A percentile compares a stretch with the other conserved stretches of the same genome.
These are phyloP conservation scores for Spisula solida DNA, from an alignment of 2,888 invertebrate genomes.

Conservation along the genomic window DNA sequence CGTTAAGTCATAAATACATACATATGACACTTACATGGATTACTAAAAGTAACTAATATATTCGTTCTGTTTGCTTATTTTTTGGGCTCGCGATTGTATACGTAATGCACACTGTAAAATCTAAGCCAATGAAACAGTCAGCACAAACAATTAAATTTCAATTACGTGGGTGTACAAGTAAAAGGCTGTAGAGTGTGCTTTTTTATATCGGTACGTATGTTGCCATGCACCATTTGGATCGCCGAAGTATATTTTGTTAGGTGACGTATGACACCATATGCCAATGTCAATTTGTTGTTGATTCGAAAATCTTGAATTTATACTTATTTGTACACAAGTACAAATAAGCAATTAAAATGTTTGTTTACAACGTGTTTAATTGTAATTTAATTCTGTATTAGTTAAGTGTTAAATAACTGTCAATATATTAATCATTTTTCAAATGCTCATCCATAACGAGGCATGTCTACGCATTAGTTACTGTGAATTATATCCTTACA, in stretches of 20 bases:
- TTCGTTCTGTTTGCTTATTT: too few species aligned
- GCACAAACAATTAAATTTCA: neutral
- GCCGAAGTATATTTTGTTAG: neutral
- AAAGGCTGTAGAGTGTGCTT: neutral
- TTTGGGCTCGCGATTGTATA: too few species aligned
- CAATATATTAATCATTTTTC: constrained; percentile 1
- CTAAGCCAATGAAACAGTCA: neutral
- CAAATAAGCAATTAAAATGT: neutral
- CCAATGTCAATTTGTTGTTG: neutral
- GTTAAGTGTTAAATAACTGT: neutral
- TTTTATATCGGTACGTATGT: neutral
- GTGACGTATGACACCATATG: neutral
- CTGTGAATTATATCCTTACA: neutral
- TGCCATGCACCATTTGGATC: neutral
- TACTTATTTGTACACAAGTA: neutral
- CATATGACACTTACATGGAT: too few species aligned
- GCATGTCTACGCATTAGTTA: neutral
- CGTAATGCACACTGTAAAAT: neutral
- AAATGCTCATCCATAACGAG: too few species aligned
- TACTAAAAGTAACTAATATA: too few species aligned
- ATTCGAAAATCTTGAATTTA: neutral
- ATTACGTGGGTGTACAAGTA: neutral
- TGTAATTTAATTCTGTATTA: neutral
- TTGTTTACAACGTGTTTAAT: neutral
- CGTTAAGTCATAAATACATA: too few species aligned